Evolutionary conservation across 2,113 vertebrate genomes (phyloP), one percentile per base, ranked within the genome.

Genomic region (Cheilinus undulatus): DNA sequence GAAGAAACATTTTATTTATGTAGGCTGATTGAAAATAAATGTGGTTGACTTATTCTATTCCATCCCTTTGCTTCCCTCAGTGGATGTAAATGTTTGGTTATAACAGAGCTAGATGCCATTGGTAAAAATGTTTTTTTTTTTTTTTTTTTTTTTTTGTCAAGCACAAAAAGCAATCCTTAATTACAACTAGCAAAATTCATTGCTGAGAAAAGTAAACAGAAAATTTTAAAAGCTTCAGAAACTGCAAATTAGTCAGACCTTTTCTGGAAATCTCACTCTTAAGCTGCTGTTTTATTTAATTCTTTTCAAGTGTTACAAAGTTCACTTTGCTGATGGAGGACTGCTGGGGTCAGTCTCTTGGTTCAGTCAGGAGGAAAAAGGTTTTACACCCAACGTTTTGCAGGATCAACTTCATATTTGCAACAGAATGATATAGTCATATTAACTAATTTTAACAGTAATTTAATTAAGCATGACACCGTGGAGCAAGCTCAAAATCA

Each of bases 71-170:
- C 19, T 2, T n/a, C 45, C n/a, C 14, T 50, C 43, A 40, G 50
- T 26, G 38, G 22, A 32, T 59, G n/a, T 11, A 51, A 30, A 17
- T 4, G 23, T 20, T 50, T 6, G 23, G 8, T 26, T 62, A 11
- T 58, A 20, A 52, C 27, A 7, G 62, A 43, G 62, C 34, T 63
- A n/a, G n/a, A n/a, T n/a, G n/a, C n/a, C n/a, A n/a, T n/a, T n/a
- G n/a, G n/a, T n/a, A n/a, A n/a, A n/a, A n/a, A n/a, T n/a, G n/a
- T n/a, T n/a, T n/a, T n/a, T n/a, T n/a, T n/a, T n/a, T n/a, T n/a
- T n/a, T n/a, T n/a, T n/a, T n/a, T n/a, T n/a, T n/a, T n/a, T n/a
- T n/a, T 73, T 1, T 30, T 50, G 28, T 24, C 9, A n/a, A 5
- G 20, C 5, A 56, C 12, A 54, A 5, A 28, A 60, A 53, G 11